Evolutionary conservation across 2,797 vertebrate genomes (phyloP).

Genomic region (Agapornis canus): DNA sequence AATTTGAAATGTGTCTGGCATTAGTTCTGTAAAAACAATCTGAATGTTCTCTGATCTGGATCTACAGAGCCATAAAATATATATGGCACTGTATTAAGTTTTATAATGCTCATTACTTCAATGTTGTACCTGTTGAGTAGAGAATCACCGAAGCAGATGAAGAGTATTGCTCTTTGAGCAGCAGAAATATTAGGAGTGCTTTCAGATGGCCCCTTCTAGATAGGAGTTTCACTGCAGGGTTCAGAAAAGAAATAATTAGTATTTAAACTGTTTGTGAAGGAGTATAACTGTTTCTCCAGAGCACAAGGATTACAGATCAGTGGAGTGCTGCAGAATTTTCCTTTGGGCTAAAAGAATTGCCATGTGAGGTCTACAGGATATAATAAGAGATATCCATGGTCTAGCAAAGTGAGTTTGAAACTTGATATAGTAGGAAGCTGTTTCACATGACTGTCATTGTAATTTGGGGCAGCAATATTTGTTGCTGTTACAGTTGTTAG

Average conservation of each 20-base stretch:
- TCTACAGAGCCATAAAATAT: slow-evolving; percentile 59
- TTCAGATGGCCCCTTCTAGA: slow-evolving; percentile 25
- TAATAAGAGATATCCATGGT: neutral
- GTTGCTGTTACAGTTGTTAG: neutral
- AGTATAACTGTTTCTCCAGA: neutral
- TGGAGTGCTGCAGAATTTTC: slow-evolving; percentile 19
- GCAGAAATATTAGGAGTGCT: slow-evolving; percentile 60
- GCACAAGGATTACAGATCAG: slow-evolving; percentile 26
- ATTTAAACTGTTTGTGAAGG: slow-evolving; percentile 31
- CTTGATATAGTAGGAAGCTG: neutral
- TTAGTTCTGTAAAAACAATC: slow-evolving; percentile 58
- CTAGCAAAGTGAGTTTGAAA: neutral
- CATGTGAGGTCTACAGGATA: neutral
- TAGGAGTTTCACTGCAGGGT: neutral
- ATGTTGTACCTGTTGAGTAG: slow-evolving; percentile 58
- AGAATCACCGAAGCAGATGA: slow-evolving; percentile 40
- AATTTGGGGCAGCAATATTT: neutral
- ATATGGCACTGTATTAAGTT: slow-evolving; percentile 61
- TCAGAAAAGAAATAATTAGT: slow-evolving; percentile 58
- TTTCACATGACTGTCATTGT: neutral
- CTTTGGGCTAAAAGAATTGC: slow-evolving; percentile 33
- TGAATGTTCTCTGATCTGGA: slow-evolving; percentile 61
- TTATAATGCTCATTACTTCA: slow-evolving; percentile 65
- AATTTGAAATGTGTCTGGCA: slow-evolving; percentile 30
- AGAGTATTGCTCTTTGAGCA: slow-evolving; percentile 52